Conservation (phyloP, 2,888 invertebrate species). For the Drosophila formosana region DNA sequence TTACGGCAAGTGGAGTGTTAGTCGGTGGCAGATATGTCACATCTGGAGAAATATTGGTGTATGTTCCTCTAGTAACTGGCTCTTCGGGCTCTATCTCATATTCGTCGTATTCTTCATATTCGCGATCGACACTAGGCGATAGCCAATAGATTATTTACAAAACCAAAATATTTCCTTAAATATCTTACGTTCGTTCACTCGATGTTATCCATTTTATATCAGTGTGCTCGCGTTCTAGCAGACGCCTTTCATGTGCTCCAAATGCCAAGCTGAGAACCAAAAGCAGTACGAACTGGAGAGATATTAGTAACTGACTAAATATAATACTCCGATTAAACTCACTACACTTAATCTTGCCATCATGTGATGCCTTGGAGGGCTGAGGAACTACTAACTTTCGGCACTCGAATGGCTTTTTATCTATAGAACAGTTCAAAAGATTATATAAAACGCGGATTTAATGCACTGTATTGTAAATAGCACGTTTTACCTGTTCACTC, state of each 20-base stretch:
- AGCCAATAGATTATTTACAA: background rate
- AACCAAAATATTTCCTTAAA: background rate
- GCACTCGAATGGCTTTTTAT: background rate
- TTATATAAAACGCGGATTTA: no score
- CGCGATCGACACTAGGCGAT: background rate
- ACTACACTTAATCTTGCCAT: background rate
- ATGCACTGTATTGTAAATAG: no score
- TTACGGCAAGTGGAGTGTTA: background rate
- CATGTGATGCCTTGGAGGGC: background rate
- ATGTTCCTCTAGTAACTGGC: background rate
- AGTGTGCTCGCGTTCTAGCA: background rate
- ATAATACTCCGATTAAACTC: background rate
- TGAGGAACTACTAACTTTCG: background rate
- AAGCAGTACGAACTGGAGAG: background rate
- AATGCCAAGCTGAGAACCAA: background rate
- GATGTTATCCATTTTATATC: background rate
- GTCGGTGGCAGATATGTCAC: background rate
- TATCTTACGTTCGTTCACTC: background rate
- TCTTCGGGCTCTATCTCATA: background rate
- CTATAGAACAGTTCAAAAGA: no score
- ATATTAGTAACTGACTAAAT: background rate
- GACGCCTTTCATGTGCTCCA: background rate
- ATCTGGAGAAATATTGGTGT: background rate
- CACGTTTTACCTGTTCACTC: no score
- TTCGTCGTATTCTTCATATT: background rate